Conservation (phyloP, 1,140 invertebrate species). For the Monochamus saltuarius region DNA sequence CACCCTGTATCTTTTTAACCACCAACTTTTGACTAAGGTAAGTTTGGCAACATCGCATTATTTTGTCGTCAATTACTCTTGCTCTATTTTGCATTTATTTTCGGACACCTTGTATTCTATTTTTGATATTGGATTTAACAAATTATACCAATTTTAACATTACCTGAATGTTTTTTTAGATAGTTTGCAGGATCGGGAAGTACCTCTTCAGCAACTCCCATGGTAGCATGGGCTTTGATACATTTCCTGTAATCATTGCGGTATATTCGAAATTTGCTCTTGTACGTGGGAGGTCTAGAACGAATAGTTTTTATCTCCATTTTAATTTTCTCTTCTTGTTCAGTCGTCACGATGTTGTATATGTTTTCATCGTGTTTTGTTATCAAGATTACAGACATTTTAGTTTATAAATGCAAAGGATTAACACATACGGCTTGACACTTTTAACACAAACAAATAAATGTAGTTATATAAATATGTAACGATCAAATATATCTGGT, state of each 20-base stretch:
- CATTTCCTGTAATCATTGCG: constrained; percentile 17
- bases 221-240: constrained; percentile 53
- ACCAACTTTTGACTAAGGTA: no score
- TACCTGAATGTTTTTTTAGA: constrained; percentile 58
- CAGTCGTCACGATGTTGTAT: constrained; percentile 49
- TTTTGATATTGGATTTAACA: constrained; percentile 17
- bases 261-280: constrained; percentile 23
- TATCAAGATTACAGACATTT: constrained; percentile 55
- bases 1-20: no score
- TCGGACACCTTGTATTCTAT: no score
- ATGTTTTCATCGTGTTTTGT: constrained; percentile 56
- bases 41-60: no score
- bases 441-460: no score
- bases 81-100: constrained; percentile 9
- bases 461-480: no score
- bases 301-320: neutral
- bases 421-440: no score
- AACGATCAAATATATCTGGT: no score
- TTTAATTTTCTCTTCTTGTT: constrained; percentile 33
- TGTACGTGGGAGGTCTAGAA: constrained; percentile 17
- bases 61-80: constrained; percentile 17
- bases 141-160: constrained; percentile 22
- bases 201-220: constrained; percentile 61
- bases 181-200: constrained; percentile 58
- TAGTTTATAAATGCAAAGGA: constrained; percentile 2